phyloP scores from a whole-genome alignment of 1,140 invertebrate genomes.

The Drosophila pruinosa region DNA sequence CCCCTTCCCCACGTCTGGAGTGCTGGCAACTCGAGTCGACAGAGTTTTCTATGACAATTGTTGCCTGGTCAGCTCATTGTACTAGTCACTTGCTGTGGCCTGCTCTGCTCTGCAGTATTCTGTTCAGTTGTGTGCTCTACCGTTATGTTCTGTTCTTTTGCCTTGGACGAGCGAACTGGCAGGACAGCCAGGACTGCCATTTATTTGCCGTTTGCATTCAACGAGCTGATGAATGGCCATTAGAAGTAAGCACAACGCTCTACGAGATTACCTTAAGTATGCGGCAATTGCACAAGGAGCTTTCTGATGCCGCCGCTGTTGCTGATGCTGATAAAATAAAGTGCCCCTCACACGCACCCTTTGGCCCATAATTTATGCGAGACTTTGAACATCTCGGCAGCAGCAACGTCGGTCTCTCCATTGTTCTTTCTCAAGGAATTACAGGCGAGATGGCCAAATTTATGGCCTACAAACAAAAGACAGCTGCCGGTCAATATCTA shows the following conservation, averaged over 20 bases:
- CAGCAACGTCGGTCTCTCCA: neutral
- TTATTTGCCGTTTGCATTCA: conserved; percentile 80
- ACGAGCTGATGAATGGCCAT: conserved; percentile 80
- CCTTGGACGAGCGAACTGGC: neutral
- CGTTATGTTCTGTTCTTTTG: conserved; percentile 30
- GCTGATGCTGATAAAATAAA: conserved; percentile 65
- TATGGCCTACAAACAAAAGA: conserved; percentile 77
- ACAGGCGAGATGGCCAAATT: conserved; percentile 35
- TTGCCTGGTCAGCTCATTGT: conserved; percentile 67
- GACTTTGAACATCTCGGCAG: conserved; percentile 33
- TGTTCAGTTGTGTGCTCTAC: neutral
- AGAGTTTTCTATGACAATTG: conserved; percentile 74
- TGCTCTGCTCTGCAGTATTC: neutral
- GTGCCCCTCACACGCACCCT: conserved; percentile 56
- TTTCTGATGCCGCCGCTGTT: conserved; percentile 38
- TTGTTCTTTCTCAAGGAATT: neutral
- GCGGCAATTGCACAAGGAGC: conserved; percentile 77
- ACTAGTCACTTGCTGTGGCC: conserved; percentile 1
- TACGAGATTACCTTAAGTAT: conserved; percentile 79
- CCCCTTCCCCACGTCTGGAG: neutral
- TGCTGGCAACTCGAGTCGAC: conserved; percentile 47
- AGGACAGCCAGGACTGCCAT: conserved; percentile 47
- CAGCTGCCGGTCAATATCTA: conserved; percentile 54
- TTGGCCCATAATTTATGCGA: conserved; percentile 68
- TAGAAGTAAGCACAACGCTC: conserved; percentile 76